Percentiles rank a stretch among this genome's conserved stretches.
Conservation (phyloP, 1,140 invertebrate genomes). For the fruit fly (Drosophila melanogaster) region DNA sequence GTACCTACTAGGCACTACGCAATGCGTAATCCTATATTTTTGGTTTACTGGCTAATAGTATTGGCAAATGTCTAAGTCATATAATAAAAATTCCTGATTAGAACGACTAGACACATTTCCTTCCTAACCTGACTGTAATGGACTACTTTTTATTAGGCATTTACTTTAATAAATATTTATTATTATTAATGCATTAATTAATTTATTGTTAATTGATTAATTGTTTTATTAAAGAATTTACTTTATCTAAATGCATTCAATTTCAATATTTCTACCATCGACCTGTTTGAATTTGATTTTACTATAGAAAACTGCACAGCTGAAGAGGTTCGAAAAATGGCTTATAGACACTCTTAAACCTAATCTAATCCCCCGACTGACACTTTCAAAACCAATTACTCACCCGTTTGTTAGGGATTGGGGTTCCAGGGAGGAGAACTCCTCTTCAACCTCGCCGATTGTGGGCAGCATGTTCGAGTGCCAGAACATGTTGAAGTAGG, state of each 20-base stretch:
- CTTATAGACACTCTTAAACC: neutral
- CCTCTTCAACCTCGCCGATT: conserved; percentile 89
- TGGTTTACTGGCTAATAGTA: neutral
- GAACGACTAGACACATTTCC: neutral
- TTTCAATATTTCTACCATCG: too few relatives aligned
- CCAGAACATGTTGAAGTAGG: conserved; percentile 84
- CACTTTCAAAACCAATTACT: conserved; percentile 29
- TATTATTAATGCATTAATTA: too few relatives aligned
- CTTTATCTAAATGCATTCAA: too few relatives aligned
- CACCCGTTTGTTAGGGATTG: conserved; percentile 80
- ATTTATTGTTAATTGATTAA: too few relatives aligned
- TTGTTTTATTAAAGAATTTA: too few relatives aligned
- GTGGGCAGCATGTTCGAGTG: conserved; percentile 86
- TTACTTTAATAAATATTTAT: neutral
- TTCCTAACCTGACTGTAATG: too few relatives aligned
- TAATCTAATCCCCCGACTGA: conserved; percentile 10
- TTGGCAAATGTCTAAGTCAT: neutral
- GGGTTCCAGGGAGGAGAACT: conserved; percentile 81
- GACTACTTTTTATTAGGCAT: neutral
- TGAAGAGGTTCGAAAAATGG: neutral
- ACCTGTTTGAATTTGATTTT: too few relatives aligned
- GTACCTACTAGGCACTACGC: neutral
- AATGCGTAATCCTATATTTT: neutral
- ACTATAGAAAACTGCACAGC: neutral
- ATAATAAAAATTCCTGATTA: conserved; percentile 1